phyloP scores from a whole-genome alignment of 1,140 invertebrate species.

The Panagrolaimus sp. region DNA sequence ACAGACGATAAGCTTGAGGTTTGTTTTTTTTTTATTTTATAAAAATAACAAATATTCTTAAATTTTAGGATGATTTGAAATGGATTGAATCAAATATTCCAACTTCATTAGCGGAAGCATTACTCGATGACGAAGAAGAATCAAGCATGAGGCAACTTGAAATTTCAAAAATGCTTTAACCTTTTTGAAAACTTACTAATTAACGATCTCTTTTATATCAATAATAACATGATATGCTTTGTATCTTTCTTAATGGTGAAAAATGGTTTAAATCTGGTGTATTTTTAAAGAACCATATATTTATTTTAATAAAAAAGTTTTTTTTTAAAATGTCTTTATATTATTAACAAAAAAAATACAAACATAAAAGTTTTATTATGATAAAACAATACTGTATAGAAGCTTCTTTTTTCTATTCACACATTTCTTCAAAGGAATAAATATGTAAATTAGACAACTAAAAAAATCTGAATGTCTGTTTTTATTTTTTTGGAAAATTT shows the following conservation, averaged over 20 bases:
- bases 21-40: neutral
- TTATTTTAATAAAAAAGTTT: neutral
- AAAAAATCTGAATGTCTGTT: no score
- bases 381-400: no score
- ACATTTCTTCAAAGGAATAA: no score
- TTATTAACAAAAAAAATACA: no score
- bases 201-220: no score
- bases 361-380: no score
- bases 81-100: slow-evolving; percentile 64
- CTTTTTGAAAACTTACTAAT: neutral
- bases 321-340: neutral
- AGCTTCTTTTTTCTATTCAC: no score
- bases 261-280: no score
- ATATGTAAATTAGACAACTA: no score
- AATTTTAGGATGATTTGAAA: slow-evolving; percentile 62
- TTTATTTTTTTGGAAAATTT: no score
- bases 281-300: neutral
- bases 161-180: slow-evolving; percentile 62
- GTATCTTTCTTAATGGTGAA: no score
- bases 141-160: slow-evolving; percentile 62
- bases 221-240: no score
- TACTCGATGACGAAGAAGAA: slow-evolving; percentile 62
- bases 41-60: slow-evolving; percentile 30
- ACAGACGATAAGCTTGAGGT: slow-evolving; percentile 25
- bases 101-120: slow-evolving; percentile 60